Evolutionary conservation across 2,797 vertebrate genomes (phyloP), one percentile per base, ranked within the genome.

Genomic region (Brotula barbata): DNA sequence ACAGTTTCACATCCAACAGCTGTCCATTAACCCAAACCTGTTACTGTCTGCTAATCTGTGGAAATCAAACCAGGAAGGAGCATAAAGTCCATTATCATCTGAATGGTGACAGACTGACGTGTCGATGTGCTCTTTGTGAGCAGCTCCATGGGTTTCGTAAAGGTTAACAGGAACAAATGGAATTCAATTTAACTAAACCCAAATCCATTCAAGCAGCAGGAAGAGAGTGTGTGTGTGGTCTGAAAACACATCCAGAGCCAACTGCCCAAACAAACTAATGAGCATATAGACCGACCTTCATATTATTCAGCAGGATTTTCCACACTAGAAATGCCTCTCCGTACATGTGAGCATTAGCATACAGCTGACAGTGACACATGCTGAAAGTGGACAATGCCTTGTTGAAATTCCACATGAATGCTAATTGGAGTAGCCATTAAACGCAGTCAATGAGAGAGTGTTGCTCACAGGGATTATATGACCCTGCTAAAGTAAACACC

Each of bases 191-290:
- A 80, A 85, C 73, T 40, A 41, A 81, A 72, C 78, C 59, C 70
- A 73, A 86, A 73, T 75, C 77, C 68, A 84, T 78, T 88, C 68
- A 85, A 74, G 66, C 71, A 53, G 68, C 81, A 87, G 84, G 84
- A 86, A 82, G 81, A 83, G 25, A 28, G 25, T 28, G 80, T 69
- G 85, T 86, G 87, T 90, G 89, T 88, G 89, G 88, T 88, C 88
- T 86, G 76, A 85, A 87, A 82, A 80, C 78, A 79, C 63, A 58
- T 41, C 68, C 62, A 1, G 60, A 78, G 85, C 77, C 75, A 85
- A 88, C 73, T 81, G 84, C 64, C 85, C 79, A 80, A 88, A 87
- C 86, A 87, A 85, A 85, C 82, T 84, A 87, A 88, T 85, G 83
- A 90, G 82, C 62, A 70, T 84, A 64, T 65, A 77, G 49, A 48